Conservation (phyloP, 2,888 invertebrate species). For the Orgyia antiqua region DNA sequence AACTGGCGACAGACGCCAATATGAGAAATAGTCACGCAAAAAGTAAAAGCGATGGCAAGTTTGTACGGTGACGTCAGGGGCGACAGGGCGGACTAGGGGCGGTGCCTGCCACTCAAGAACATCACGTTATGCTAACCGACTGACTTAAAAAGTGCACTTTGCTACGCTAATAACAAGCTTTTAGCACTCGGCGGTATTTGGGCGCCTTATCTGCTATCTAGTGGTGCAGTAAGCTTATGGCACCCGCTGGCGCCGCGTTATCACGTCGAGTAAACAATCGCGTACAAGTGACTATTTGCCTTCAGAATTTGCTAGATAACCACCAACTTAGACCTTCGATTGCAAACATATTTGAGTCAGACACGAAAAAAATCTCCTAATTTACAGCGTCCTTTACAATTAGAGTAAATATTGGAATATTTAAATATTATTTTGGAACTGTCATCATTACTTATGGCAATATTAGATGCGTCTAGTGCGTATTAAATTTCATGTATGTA, state of each 20-base stretch:
- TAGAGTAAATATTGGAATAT: conserved; percentile 7
- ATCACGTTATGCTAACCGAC: conserved; percentile 38
- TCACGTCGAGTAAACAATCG: conserved; percentile 63
- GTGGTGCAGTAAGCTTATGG: conserved; percentile 40
- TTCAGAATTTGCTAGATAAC: conserved; percentile 62
- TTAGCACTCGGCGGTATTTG: conserved; percentile 60
- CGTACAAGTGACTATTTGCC: conserved; percentile 70
- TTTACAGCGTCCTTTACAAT: conserved; percentile 15
- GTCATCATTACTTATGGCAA: conserved; percentile 34
- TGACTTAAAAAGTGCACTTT: conserved; percentile 53
- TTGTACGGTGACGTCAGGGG: conserved; percentile 68
- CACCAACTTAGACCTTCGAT: conserved; percentile 32
- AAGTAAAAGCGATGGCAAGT: conserved; percentile 54
- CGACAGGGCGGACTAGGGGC: conserved; percentile 71
- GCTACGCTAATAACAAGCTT: conserved; percentile 59
- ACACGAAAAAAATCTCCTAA: conserved; percentile 23
- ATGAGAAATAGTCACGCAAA: conserved; percentile 65
- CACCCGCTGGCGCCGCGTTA: conserved; percentile 73
- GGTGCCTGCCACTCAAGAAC: conserved; percentile 55
- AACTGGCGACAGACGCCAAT: conserved; percentile 74
- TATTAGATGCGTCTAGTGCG: conserved; percentile 8
- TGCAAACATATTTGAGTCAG: conserved; percentile 30
- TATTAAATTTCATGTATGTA: conserved; percentile 45
- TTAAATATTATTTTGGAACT: conserved; percentile 18
- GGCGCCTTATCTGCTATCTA: conserved; percentile 54